phyloP scores from a whole-genome alignment of 2,797 vertebrate genomes.

The Aphelocoma californica region DNA sequence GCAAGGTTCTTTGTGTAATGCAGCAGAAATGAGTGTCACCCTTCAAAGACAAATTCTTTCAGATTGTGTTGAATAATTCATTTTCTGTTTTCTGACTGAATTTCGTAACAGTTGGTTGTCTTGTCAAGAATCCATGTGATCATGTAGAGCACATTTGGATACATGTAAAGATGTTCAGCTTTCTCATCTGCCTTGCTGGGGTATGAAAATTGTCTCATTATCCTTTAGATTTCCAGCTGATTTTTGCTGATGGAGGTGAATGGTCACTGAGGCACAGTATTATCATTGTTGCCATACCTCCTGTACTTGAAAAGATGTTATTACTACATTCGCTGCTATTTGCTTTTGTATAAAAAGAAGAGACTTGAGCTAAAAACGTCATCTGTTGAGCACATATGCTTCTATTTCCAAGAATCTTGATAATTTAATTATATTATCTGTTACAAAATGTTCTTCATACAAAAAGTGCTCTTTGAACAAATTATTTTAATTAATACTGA shows the following conservation, averaged over 20 bases:
- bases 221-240: neutral
- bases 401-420: neutral
- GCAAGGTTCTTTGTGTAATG: neutral
- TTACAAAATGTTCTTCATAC: neutral
- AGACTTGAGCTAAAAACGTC: neutral
- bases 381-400: conserved; percentile 38
- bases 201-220: neutral
- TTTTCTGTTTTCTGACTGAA: conserved; percentile 38
- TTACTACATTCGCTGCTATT: neutral
- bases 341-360: neutral
- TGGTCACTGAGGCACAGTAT: neutral
- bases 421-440: neutral
- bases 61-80: conserved; percentile 56
- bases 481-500: conserved; percentile 20
- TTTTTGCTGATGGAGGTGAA: neutral
- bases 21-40: neutral
- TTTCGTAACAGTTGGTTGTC: conserved; percentile 33
- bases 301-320: neutral
- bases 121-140: conserved; percentile 30
- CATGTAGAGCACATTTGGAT: neutral
- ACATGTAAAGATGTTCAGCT: conserved; percentile 1
- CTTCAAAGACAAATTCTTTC: conserved; percentile 24
- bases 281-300: neutral
- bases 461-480: conserved; percentile 7
- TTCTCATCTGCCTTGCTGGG: conserved; percentile 15